phyloP scores from a whole-genome alignment of 2,888 invertebrate species.

The Ferrisia virgata region DNA sequence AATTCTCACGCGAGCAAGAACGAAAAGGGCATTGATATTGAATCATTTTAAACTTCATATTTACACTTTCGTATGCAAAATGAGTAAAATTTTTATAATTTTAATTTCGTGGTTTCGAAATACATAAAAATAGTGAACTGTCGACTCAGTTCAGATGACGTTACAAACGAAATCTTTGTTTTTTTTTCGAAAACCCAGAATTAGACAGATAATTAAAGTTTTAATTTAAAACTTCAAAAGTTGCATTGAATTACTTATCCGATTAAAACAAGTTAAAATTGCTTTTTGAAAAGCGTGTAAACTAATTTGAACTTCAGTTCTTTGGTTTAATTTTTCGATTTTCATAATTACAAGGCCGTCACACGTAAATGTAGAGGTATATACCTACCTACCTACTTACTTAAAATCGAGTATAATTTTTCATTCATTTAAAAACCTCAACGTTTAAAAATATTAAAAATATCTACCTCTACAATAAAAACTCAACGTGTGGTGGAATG shows the following conservation, averaged over 20 bases:
- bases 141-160: no score
- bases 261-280: neutral
- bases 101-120: no score
- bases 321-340: neutral
- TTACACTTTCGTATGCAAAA: no score
- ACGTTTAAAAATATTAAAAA: neutral
- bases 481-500: neutral
- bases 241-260: neutral
- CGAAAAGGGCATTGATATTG: no score
- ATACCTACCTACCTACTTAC: neutral
- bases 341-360: slow-evolving; percentile 3
- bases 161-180: neutral
- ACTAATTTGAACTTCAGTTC: slow-evolving; percentile 9
- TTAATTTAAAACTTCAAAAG: neutral
- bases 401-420: neutral
- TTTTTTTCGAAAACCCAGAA: no score
- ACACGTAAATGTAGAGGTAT: neutral
- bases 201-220: neutral
- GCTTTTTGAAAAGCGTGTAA: neutral
- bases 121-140: no score
- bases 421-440: neutral
- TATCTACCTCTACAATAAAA: neutral
- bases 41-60: no score
- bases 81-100: no score
- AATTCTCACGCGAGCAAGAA: no score